Evolutionary conservation across 2,797 vertebrate species (phyloP).

Genomic region (Enteromius paludinosus): DNA sequence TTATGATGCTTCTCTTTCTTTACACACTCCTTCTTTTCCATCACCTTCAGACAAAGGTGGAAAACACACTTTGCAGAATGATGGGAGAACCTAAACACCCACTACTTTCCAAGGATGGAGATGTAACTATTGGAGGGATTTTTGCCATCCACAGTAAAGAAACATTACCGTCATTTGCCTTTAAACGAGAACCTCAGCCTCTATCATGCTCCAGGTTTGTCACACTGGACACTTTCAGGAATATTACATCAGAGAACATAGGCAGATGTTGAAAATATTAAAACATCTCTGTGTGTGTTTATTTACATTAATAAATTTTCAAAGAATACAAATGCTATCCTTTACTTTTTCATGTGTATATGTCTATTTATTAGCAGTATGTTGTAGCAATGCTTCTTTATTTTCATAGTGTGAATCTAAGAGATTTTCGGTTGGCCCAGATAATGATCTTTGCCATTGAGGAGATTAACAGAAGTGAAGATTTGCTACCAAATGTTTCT

Average conservation of each 20-base stretch:
- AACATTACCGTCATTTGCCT: not conserved
- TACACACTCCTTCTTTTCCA: not conserved
- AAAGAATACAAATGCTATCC: not conserved
- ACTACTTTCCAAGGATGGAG: not conserved
- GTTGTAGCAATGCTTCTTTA: not conserved
- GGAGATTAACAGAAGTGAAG: slow-evolving; percentile 61
- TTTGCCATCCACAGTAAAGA: slow-evolving; percentile 22
- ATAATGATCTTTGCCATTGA: slow-evolving; percentile 64
- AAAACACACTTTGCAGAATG: not conserved
- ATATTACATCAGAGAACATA: not conserved
- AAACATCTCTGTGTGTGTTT: too few species aligned
- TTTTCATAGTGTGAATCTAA: not conserved
- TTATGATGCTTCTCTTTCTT: not conserved
- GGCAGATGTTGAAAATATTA: too few species aligned
- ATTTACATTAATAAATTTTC: too few species aligned
- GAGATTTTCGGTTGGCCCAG: slow-evolving; percentile 59
- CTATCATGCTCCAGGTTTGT: slow-evolving; percentile 11
- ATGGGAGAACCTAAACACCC: slow-evolving; percentile 3
- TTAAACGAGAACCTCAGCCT: not conserved
- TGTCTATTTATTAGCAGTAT: not conserved
- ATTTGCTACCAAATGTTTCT: slow-evolving; percentile 51
- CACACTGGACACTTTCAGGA: not conserved
- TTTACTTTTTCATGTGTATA: not conserved
- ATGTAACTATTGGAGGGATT: slow-evolving; percentile 11
- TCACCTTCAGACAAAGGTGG: not conserved